A percentile compares a stretch with the other conserved stretches of the same genome.
Conservation (phyloP, 2,797 vertebrate genomes). For the Ataeniobius toweri region DNA sequence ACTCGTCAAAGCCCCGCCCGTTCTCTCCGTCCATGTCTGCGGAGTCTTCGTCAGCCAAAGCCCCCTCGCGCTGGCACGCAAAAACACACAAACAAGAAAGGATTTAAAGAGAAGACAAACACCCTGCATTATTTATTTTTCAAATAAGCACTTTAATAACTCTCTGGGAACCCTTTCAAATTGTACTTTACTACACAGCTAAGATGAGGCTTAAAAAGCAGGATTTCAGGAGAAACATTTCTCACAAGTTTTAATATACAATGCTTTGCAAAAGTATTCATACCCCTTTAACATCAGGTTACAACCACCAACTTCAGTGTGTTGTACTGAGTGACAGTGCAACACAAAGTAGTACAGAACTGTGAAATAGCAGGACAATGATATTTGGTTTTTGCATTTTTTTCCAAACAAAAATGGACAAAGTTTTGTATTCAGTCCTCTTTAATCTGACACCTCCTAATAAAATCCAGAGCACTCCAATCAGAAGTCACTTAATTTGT, state of each 20-base stretch:
- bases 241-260: neutral
- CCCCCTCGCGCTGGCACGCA: slow-evolving; percentile 90
- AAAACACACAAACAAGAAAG: slow-evolving; percentile 33
- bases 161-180: neutral
- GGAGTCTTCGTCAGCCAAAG: slow-evolving; percentile 92
- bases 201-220: neutral
- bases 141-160: neutral
- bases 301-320: neutral
- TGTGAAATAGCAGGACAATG: neutral
- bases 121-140: neutral
- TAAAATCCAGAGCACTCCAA: neutral
- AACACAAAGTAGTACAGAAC: neutral
- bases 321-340: too few relatives aligned
- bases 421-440: too few relatives aligned
- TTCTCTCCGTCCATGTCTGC: slow-evolving; percentile 96
- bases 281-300: neutral
- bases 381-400: too few relatives aligned
- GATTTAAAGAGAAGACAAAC: slow-evolving; percentile 19
- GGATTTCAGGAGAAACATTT: neutral
- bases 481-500: neutral
- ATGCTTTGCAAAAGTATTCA: slow-evolving; percentile 4
- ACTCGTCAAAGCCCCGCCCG: slow-evolving; percentile 96
- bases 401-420: neutral
- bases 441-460: neutral
- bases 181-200: slow-evolving; percentile 17